Evolutionary conservation across 2,797 vertebrate genomes (phyloP).

Genomic region (Echiichthys vipera): DNA sequence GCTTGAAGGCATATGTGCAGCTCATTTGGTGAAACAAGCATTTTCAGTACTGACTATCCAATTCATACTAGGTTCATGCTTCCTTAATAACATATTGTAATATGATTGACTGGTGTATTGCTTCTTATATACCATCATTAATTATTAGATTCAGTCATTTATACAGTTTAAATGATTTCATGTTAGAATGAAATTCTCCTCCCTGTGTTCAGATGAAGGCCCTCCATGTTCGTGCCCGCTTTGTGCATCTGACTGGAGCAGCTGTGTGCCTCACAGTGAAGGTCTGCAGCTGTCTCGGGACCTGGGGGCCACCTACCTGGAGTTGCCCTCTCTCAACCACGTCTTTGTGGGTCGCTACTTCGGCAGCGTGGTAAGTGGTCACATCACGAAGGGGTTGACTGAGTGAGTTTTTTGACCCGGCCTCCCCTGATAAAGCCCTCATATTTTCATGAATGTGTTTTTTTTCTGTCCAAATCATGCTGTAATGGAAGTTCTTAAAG

Average conservation of each 20-base stretch:
- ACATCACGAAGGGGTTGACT: neutral
- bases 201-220: constrained; percentile 84
- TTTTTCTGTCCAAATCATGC: neutral
- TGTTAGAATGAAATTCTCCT: neutral
- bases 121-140: neutral
- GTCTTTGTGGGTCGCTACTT: constrained; percentile 95
- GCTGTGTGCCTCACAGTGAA: constrained; percentile 92
- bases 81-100: constrained; percentile 8
- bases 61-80: neutral
- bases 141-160: neutral
- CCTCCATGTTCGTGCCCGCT: constrained; percentile 94
- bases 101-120: neutral
- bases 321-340: constrained; percentile 93
- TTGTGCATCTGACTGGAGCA: constrained; percentile 93
- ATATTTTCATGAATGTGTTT: neutral
- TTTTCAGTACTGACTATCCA: neutral
- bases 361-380: constrained; percentile 91
- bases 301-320: constrained; percentile 94
- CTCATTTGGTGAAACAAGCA: neutral
- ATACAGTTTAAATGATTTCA: neutral
- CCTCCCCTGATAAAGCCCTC: neutral
- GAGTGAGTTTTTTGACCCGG: neutral
- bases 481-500: neutral
- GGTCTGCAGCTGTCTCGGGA: constrained; percentile 94
- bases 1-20: neutral